Conservation (phyloP, 2,797 vertebrate species). For the Xyrichtys novacula region DNA sequence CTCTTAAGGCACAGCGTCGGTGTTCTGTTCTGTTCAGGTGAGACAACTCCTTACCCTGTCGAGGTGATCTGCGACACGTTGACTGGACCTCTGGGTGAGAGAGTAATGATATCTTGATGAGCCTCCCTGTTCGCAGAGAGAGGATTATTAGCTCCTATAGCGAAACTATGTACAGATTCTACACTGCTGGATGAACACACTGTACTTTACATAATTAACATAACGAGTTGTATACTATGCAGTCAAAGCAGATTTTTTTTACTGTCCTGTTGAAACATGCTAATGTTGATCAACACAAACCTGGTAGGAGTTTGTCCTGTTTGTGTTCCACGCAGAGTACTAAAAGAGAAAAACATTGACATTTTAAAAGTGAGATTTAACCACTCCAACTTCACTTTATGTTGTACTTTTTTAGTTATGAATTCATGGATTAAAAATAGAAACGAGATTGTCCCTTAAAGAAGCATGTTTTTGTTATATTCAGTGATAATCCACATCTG, state of each 20-base stretch:
- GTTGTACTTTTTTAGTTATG: no score
- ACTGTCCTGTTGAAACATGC: neutral
- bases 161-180: no score
- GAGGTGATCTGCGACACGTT: slow-evolving; percentile 47
- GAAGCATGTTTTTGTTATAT: no score
- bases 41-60: slow-evolving; percentile 63
- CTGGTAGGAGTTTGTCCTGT: neutral
- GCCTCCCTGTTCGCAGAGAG: slow-evolving; percentile 51
- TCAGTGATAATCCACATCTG: no score
- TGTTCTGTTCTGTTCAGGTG: neutral
- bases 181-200: neutral
- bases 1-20: neutral
- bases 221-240: neutral
- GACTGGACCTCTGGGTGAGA: neutral
- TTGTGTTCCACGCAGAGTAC: slow-evolving; percentile 17
- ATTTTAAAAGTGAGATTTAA: neutral
- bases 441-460: neutral
- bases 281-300: slow-evolving; percentile 37
- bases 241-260: neutral
- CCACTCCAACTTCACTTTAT: no score
- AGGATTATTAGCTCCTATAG: neutral
- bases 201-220: neutral
- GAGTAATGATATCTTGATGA: slow-evolving; percentile 15
- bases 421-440: no score
- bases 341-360: slow-evolving; percentile 31